Evolutionary conservation across 2,888 invertebrate species (phyloP), one percentile per base, ranked within the genome.

Genomic region (Tuta absoluta): DNA sequence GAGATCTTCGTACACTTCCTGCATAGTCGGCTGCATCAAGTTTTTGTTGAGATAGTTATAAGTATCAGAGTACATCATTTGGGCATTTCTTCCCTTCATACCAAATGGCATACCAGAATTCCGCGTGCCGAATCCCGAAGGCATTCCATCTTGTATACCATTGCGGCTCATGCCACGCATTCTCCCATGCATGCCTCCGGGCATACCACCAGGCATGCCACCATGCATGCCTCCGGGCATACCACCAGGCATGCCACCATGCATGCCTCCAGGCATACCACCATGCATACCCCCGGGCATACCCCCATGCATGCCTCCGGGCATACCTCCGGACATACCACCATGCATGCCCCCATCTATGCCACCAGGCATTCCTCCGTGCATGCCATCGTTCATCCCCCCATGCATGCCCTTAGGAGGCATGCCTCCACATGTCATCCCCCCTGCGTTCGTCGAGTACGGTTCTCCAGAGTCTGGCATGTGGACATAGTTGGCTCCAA

Each of bases 1-100:
- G 19, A 91, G 77, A 66, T 91, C 91, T 2, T 87, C 69, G 66
- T 89, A 89, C 1, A 91, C 90, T 76, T 91, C 91, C 65, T 86
- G 76, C 4, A 91, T 76, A 0, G 82, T 77, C 0, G 91, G 91
- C 66, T 89, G 85, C 87, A 91, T 86, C 14, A 90, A 72, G 66
- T 89, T 89, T 65, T 79, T 69, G 63, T 81, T 88, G 41, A 91
- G 75, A 70, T 88, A 90, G 48, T 71, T 81, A 66, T 87, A 89
- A 0, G 91, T 89, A 33, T 91, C 89, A 45, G 82, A 73, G 62
- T 85, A 90, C 1, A 88, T 75, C 68, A 86, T 84, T 0, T 81
- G 74, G 41, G 89, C 82, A 63, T 89, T 86, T 63, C 86, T 73
- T 19, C 85, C 84, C 81, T 83, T 48, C 41, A 45, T 45, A n/a